phyloP scores from a whole-genome alignment of 2,113 vertebrate species.

The Corydoras maculifer region DNA sequence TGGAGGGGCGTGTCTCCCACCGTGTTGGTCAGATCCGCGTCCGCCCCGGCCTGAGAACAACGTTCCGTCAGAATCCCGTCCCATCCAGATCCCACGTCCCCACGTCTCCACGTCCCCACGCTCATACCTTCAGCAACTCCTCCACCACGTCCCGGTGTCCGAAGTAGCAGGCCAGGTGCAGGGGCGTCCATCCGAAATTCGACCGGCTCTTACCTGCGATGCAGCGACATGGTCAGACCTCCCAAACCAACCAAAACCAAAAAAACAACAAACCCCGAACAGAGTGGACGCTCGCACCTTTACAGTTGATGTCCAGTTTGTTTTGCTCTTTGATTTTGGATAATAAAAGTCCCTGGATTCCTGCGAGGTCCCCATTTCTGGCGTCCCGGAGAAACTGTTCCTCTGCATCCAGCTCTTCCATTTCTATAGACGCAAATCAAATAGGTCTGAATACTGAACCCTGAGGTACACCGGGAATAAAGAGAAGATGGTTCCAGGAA shows the following conservation, averaged over 20 bases:
- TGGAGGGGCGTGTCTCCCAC: slow-evolving; percentile 89
- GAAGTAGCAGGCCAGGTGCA: slow-evolving; percentile 94
- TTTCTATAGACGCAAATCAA: slow-evolving; percentile 31
- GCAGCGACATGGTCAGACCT: neutral
- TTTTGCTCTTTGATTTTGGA: slow-evolving; percentile 62
- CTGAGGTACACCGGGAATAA: neutral
- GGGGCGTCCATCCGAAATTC: slow-evolving; percentile 91
- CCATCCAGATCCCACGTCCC: neutral
- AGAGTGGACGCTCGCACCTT: slow-evolving; percentile 65
- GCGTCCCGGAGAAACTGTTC: slow-evolving; percentile 82
- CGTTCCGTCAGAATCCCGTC: neutral
- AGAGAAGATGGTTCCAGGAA: no score
- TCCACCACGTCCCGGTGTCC: slow-evolving; percentile 85
- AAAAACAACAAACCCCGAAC: neutral
- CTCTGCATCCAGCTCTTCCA: slow-evolving; percentile 73
- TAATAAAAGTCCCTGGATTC: slow-evolving; percentile 73
- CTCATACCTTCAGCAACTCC: slow-evolving; percentile 80
- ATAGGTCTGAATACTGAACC: neutral
- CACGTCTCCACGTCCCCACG: neutral
- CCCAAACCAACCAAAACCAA: neutral
- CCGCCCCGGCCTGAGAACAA: slow-evolving; percentile 75
- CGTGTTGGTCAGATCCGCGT: slow-evolving; percentile 84
- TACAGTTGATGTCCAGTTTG: slow-evolving; percentile 86
- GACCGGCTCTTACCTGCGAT: slow-evolving; percentile 84
- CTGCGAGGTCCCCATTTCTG: slow-evolving; percentile 81